These are phyloP conservation scores for Nebria ingens DNA, from an alignment of 1,140 invertebrate genomes.

Conservation along the genomic window DNA sequence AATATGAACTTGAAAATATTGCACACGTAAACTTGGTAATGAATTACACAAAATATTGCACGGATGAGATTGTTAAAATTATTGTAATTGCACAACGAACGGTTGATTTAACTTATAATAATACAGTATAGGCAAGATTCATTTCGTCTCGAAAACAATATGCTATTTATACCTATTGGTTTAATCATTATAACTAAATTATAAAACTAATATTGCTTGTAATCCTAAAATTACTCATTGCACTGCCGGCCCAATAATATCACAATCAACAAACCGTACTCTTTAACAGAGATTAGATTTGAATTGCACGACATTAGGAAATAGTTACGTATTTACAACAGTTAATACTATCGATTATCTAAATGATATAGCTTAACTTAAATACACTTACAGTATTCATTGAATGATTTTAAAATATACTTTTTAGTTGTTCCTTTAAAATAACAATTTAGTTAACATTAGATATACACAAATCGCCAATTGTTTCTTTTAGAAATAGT, in stretches of 20 bases:
- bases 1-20: neutral
- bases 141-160: neutral
- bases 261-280: neutral
- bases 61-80: neutral
- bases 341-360: too few relatives aligned
- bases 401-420: too few relatives aligned
- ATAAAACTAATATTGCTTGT: slow-evolving; percentile 1
- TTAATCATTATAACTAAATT: neutral
- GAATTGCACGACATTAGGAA: slow-evolving; percentile 2
- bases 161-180: neutral
- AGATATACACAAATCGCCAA: too few relatives aligned
- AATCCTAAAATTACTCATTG: slow-evolving; percentile 3
- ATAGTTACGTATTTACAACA: neutral
- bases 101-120: neutral
- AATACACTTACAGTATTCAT: too few relatives aligned
- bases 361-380: neutral
- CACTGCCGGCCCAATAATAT: slow-evolving; percentile 8
- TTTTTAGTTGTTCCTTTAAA: too few relatives aligned
- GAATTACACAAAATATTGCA: slow-evolving; percentile 2
- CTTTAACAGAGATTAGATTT: neutral
- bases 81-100: neutral
- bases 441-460: too few relatives aligned
- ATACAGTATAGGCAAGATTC: slow-evolving; percentile 8
- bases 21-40: neutral
- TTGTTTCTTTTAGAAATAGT: too few relatives aligned